These are phyloP conservation scores for Ecliptopera silaceata DNA, from an alignment of 2,888 invertebrate genomes.

Conservation along the genomic window DNA sequence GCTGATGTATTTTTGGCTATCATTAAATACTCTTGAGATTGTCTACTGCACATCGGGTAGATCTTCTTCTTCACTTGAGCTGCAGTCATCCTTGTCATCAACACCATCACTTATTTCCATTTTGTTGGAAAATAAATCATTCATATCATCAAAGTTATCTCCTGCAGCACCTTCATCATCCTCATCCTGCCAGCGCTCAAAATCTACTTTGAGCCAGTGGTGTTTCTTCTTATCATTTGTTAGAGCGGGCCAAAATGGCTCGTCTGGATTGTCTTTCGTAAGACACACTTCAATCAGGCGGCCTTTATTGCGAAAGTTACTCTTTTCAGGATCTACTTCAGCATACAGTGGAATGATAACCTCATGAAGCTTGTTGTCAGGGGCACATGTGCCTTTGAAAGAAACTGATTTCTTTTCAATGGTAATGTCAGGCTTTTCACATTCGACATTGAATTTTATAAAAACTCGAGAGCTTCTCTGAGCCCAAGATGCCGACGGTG, in stretches of 20 bases:
- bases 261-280: conserved; percentile 85
- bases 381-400: conserved; percentile 93
- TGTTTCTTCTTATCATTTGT: conserved; percentile 94
- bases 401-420: conserved; percentile 86
- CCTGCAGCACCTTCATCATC: conserved; percentile 95
- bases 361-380: conserved; percentile 92
- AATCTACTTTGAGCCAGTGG: conserved; percentile 98
- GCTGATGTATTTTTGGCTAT: conserved; percentile 46
- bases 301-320: conserved; percentile 86
- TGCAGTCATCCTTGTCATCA: conserved; percentile 82
- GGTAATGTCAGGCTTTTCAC: conserved; percentile 90
- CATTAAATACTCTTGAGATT: conserved; percentile 30
- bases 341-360: conserved; percentile 92
- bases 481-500: conserved; percentile 96
- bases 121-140: conserved; percentile 67
- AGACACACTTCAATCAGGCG: conserved; percentile 88
- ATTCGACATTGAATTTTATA: conserved; percentile 94
- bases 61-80: conserved; percentile 89
- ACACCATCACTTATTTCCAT: conserved; percentile 60
- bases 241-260: conserved; percentile 93
- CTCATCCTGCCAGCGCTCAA: conserved; percentile 98
- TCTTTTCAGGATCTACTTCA: conserved; percentile 92
- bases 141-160: conserved; percentile 83
- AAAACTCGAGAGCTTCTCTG: conserved; percentile 91
- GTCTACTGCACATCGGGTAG: conserved; percentile 86